Evolutionary conservation across 2,888 invertebrate species (phyloP).

Genomic region (Magallana nippona): DNA sequence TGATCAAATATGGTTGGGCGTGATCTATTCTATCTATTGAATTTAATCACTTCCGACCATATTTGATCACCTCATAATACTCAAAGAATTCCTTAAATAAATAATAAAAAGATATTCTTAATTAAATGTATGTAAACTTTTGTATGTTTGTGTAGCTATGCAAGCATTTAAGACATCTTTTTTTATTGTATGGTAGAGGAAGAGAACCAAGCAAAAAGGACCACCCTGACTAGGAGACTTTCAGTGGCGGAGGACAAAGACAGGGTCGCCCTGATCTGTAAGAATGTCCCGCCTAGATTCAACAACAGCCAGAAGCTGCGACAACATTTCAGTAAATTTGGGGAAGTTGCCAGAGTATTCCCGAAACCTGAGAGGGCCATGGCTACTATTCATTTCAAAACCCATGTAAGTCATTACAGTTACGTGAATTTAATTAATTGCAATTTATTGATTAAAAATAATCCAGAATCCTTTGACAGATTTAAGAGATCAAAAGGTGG

Average conservation of each 20-base stretch:
- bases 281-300: conserved; percentile 74
- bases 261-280: conserved; percentile 74
- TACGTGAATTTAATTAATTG: not conserved
- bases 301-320: conserved; percentile 72
- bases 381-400: conserved; percentile 86
- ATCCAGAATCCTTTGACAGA: too few species aligned
- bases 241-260: conserved; percentile 57
- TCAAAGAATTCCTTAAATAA: too few species aligned
- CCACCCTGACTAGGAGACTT: not conserved
- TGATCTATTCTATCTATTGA: too few species aligned
- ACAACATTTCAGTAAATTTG: conserved; percentile 84
- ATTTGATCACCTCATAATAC: too few species aligned
- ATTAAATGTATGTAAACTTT: too few species aligned
- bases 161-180: not conserved
- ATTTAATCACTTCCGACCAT: too few species aligned
- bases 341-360: conserved; percentile 85
- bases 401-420: conserved; percentile 65
- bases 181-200: not conserved
- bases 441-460: too few species aligned
- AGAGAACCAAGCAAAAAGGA: conserved; percentile 33
- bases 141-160: too few species aligned
- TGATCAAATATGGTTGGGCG: too few species aligned
- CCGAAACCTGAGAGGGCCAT: conserved; percentile 84
- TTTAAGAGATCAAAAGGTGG: too few species aligned
- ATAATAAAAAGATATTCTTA: too few species aligned